Base-by-base conservation (phyloP, 2,888 invertebrate species). In the Ennomos erosarius region DNA sequence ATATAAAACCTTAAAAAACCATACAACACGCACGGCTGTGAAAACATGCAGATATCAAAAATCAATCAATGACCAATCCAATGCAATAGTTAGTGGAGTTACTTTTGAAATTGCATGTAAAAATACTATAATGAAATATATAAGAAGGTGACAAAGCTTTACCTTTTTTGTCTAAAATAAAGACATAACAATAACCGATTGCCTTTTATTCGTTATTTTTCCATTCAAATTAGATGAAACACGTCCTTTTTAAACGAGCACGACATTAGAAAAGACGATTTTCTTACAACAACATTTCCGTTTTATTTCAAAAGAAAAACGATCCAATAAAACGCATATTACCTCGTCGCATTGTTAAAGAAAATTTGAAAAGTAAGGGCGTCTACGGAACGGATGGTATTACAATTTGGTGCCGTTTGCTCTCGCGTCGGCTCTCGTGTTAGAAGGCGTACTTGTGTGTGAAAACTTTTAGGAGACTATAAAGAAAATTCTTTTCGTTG, bases 401-500 rank as follows among this genome's bases (percentile, higher is more conserved):
- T 84, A 84, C 84, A 81, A 82, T 86, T 84, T 77, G 78, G 79
- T 79, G 80, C 84, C 85, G 84, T 85, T 86, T 85, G 83, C 81
- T 79, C 78, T 73, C 77, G 70, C 78, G 75, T 78, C 73, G 80
- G 77, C 81, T 77, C 76, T 76, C 79, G 79, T 82, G 81, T 77
- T 79, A 76, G 76, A 76, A 75, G 78, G 84, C 84, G 84, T 85
- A 82, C 82, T 81, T 82, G 78, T 84, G 82, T 82, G 81, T 81
- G 76, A 71, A 83, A 85, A 85, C 81, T 85, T 87, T 85, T 80
- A 82, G 81, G 80, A 78, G 83, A 84, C 84, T 82, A 86, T 87
- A 85, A 87, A 89, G 85, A 85, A 87, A 87, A 85, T 85, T 88
- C 84, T 81, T 85, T 83, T 71, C 78, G 74, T 81, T 78, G 81